Evolutionary conservation across 2,797 vertebrate species (phyloP).

Genomic region (Chelmon rostratus): DNA sequence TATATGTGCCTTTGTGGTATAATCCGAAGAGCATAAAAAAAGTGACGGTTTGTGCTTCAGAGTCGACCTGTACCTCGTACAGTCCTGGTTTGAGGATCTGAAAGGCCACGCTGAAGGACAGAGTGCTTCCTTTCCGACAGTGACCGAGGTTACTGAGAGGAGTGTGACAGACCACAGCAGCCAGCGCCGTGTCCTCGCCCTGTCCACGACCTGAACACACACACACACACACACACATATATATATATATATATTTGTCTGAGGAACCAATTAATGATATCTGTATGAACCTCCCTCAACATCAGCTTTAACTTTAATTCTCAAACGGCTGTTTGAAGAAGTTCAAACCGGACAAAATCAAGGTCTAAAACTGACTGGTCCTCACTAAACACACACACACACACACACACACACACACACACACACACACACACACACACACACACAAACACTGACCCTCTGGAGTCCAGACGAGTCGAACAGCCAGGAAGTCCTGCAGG

Average conservation of each 20-base stretch:
- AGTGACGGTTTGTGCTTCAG: no score
- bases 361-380: not conserved
- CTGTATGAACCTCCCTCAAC: not conserved
- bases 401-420: not conserved
- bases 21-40: no score
- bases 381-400: not conserved
- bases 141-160: conserved; percentile 94
- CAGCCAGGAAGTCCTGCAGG: conserved; percentile 95
- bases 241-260: not conserved
- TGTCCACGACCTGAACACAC: conserved; percentile 86
- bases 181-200: conserved; percentile 84
- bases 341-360: no score
- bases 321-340: no score
- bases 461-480: conserved; percentile 94
- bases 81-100: conserved; percentile 92
- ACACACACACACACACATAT: conserved; percentile 7
- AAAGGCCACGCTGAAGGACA: conserved; percentile 93
- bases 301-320: no score
- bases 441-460: conserved; percentile 80
- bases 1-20: no score
- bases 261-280: no score
- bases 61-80: conserved; percentile 88
- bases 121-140: conserved; percentile 91
- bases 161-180: conserved; percentile 91
- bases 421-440: conserved; percentile 11